Evolutionary conservation across 2,797 vertebrate species (phyloP).

Genomic region (Notoglanidium macrostoma): DNA sequence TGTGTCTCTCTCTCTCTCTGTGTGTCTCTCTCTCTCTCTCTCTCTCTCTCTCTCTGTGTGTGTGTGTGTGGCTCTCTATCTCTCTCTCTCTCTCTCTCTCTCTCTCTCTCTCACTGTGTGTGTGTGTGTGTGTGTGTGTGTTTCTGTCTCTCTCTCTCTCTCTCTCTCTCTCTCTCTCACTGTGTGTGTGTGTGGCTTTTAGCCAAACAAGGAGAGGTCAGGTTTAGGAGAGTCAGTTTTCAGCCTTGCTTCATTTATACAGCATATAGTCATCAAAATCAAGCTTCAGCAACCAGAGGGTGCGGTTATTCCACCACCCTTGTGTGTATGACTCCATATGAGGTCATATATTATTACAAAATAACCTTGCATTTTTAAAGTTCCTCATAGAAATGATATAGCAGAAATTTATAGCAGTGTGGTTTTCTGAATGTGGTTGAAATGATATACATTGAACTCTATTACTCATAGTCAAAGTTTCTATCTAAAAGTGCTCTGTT

Average conservation of each 20-base stretch:
- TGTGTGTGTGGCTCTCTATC: too few species aligned
- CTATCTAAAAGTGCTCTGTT: not conserved
- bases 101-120: too few species aligned
- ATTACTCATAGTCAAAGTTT: not conserved
- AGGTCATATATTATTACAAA: not conserved
- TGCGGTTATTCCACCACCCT: not conserved
- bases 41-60: too few species aligned
- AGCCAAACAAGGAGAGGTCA: not conserved
- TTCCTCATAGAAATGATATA: not conserved
- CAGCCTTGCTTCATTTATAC: too few species aligned
- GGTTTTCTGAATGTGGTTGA: not conserved
- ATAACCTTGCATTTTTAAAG: not conserved
- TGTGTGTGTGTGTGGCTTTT: not conserved
- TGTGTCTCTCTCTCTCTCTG: too few species aligned
- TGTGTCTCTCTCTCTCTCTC: too few species aligned
- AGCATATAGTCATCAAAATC: not conserved
- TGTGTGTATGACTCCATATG: not conserved
- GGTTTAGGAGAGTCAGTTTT: not conserved
- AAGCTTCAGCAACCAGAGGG: not conserved
- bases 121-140: too few species aligned
- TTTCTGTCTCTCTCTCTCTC: too few species aligned
- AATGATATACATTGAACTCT: not conserved
- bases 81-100: too few species aligned
- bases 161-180: too few species aligned
- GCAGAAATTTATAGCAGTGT: too few species aligned